Evolutionary conservation across 2,888 invertebrate genomes (phyloP).

Genomic region (Nowickia ferox): DNA sequence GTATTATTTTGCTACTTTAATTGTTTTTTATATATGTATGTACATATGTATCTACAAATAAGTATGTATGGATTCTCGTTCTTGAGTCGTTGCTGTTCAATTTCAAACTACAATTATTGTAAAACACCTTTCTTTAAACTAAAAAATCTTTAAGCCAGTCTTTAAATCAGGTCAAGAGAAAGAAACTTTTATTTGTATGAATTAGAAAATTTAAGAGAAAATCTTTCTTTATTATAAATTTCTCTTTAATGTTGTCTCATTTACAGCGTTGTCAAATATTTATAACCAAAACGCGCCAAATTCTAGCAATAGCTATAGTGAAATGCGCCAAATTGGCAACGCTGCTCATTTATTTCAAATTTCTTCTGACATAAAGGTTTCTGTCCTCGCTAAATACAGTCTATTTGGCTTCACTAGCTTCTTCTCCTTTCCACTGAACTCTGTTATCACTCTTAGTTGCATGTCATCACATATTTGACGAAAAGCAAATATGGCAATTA

Average conservation of each 20-base stretch:
- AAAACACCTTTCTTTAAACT: neutral
- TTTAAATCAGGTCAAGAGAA: constrained; percentile 58
- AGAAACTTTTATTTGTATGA: constrained; percentile 46
- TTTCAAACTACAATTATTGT: constrained; percentile 19
- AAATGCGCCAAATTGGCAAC: no score
- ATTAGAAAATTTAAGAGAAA: constrained; percentile 1
- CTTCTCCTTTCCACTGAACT: neutral
- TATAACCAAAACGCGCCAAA: no score
- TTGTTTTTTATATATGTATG: neutral
- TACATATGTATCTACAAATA: neutral
- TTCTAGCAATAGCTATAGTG: no score
- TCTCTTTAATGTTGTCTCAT: neutral
- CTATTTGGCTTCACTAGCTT: constrained; percentile 10
- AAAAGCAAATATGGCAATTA: constrained; percentile 5
- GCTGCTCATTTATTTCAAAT: neutral
- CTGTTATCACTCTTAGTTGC: constrained; percentile 4
- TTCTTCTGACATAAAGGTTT: neutral
- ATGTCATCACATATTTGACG: neutral
- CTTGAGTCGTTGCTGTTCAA: constrained; percentile 18
- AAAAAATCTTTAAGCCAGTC: constrained; percentile 38
- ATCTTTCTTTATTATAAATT: neutral
- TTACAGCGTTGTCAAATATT: no score
- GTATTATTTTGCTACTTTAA: neutral
- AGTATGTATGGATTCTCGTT: neutral
- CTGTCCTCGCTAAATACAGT: neutral